These are phyloP conservation scores for Myrmecobius fasciatus DNA, from an alignment of 2,113 vertebrate species.

Conservation along the genomic window DNA sequence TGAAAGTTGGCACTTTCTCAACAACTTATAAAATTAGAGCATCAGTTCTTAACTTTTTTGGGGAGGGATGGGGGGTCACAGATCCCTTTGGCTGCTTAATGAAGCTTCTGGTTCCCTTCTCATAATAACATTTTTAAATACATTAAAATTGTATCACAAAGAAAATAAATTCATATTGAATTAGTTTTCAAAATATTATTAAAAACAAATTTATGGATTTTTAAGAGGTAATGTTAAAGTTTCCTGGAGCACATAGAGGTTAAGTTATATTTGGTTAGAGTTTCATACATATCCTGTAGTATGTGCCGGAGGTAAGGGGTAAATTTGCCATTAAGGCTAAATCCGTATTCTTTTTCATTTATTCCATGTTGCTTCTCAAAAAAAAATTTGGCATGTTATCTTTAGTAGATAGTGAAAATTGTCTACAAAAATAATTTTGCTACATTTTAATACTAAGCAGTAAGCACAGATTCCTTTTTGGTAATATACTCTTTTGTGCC, in stretches of 20 bases:
- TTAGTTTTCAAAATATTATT: neutral
- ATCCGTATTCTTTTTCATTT: neutral
- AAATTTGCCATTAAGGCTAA: neutral
- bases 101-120: neutral
- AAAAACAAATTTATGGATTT: neutral
- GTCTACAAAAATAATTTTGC: accelerated
- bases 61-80: neutral
- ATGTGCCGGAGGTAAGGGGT: neutral
- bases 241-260: neutral
- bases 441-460: neutral
- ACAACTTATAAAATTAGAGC: neutral
- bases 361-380: neutral
- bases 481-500: neutral
- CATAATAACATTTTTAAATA: neutral
- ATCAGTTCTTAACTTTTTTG: neutral
- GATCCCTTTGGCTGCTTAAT: neutral
- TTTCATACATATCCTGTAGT: neutral
- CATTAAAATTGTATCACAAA: neutral
- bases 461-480: neutral
- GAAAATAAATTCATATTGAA: neutral
- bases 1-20: neutral
- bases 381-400: neutral
- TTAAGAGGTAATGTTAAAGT: neutral
- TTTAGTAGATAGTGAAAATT: neutral
- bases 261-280: neutral